Base-by-base conservation (phyloP, 2,797 vertebrate species). In the Liasis olivaceus region DNA sequence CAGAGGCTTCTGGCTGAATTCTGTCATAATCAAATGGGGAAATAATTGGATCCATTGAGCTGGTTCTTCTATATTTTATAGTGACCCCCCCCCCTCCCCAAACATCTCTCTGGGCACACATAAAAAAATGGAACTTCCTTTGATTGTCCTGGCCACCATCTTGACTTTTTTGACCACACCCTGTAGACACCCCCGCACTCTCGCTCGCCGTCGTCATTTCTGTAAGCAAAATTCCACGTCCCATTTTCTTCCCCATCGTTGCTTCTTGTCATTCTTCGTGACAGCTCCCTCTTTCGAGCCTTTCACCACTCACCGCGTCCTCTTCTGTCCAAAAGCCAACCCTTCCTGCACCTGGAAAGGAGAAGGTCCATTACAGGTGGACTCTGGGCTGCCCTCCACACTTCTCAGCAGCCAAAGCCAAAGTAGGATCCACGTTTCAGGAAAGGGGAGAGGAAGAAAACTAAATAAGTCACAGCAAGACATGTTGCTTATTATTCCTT, bases 321-420 rank as follows among this genome's bases (percentile, higher is more conserved):
- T 13, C 17, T 22, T 17, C 63, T 15, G 5, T 22, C 47, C 26
- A 0, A 31, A 56, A 6, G 0, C 8, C 8, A 0, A 5, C 85
- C 59, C 85, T 22, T 22, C 12, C 85, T n/a, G 31, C 0, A 0
- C 0, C 1, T 31, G 51, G 14, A 51, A 13, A 56, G 17, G 28
- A 56, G 88, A 54, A 24, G 8, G 9, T 36, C 17, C 20, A 26
- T 42, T 14, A 59, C 36, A 66, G n/a, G 26, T 22, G 42, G 58
- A 22, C 2, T 54, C 51, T 8, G 51, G 6, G 51, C 51, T 54
- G 51, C 8, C 51, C 51, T 54, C 51, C 51, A 54, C 51, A 54
- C 6, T 54, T 54, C 22, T 22, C 8, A 22, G 85, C 85, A 36
- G 58, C 85, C 31, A 17, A 69, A 69, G 15, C n/a, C 66, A 69